phyloP scores from a whole-genome alignment of 92 coral and sea anemone genomes.

The Bergia sp. region DNA sequence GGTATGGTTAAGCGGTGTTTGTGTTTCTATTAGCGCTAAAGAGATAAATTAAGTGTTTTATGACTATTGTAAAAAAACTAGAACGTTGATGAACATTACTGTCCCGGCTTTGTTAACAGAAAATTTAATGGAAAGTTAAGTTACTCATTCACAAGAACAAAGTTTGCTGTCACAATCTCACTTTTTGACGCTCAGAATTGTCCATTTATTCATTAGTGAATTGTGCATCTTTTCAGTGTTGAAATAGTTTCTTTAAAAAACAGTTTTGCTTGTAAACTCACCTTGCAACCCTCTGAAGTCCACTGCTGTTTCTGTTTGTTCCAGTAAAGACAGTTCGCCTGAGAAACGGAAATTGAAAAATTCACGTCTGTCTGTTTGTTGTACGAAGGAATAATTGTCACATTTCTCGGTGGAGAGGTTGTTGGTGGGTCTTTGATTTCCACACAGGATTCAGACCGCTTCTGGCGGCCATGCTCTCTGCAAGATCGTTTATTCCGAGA shows the following conservation, averaged over 20 bases:
- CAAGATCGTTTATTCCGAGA: constrained; percentile 35
- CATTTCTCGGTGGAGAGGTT: constrained; percentile 67
- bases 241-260: too few relatives aligned
- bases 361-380: constrained; percentile 63
- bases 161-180: background rate
- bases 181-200: background rate
- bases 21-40: too few relatives aligned
- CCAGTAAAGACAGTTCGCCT: constrained; percentile 81
- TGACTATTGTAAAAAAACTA: too few relatives aligned
- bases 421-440: constrained; percentile 81
- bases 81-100: background rate
- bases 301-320: constrained; percentile 63
- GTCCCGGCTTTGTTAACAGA: background rate
- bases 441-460: constrained; percentile 81
- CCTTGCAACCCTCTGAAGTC: constrained; percentile 81
- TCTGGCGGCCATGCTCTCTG: constrained; percentile 57
- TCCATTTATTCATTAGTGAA: background rate
- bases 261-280: background rate
- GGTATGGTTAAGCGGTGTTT: too few relatives aligned
- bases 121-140: too few relatives aligned
- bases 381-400: constrained; percentile 65
- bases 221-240: background rate
- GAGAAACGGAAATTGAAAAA: constrained; percentile 60
- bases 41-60: too few relatives aligned
- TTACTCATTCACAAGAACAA: too few relatives aligned